Evolutionary conservation across 2,888 invertebrate genomes (phyloP).

Genomic region (Trissoscelio sp.): DNA sequence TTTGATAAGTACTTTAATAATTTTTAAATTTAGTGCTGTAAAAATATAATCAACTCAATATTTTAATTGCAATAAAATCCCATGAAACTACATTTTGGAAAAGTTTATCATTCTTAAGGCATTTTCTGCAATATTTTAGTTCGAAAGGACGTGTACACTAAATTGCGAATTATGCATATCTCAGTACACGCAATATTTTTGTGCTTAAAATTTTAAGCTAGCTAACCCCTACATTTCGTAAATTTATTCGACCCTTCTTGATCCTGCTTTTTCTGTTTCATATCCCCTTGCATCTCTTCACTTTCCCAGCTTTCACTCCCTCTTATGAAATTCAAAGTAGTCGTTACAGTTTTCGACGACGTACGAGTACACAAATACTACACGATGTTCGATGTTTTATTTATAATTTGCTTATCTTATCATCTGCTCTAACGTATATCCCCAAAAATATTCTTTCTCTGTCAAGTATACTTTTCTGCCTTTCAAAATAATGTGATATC

Average conservation of each 20-base stretch:
- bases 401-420: slow-evolving; percentile 80
- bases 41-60: too few relatives aligned
- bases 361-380: slow-evolving; percentile 68
- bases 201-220: slow-evolving; percentile 51
- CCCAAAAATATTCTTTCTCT: slow-evolving; percentile 40
- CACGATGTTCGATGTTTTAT: slow-evolving; percentile 79
- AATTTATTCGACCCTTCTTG: slow-evolving; percentile 69
- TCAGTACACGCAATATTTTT: slow-evolving; percentile 48
- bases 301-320: slow-evolving; percentile 78
- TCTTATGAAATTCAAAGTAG: slow-evolving; percentile 83
- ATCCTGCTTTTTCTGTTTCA: slow-evolving; percentile 69
- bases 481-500: slow-evolving; percentile 9
- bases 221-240: slow-evolving; percentile 54
- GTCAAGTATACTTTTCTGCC: slow-evolving; percentile 26
- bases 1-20: too few relatives aligned
- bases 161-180: slow-evolving; percentile 54
- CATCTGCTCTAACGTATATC: slow-evolving; percentile 70
- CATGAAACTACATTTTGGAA: too few relatives aligned
- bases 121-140: too few relatives aligned
- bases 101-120: too few relatives aligned
- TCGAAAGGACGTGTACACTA: not conserved
- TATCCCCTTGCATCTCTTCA: slow-evolving; percentile 72
- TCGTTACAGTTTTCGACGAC: slow-evolving; percentile 79
- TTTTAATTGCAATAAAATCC: too few relatives aligned
- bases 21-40: too few relatives aligned